These are phyloP conservation scores for Hydrocynus forskahlii DNA, from an alignment of 2,797 vertebrate genomes.

Conservation along the genomic window DNA sequence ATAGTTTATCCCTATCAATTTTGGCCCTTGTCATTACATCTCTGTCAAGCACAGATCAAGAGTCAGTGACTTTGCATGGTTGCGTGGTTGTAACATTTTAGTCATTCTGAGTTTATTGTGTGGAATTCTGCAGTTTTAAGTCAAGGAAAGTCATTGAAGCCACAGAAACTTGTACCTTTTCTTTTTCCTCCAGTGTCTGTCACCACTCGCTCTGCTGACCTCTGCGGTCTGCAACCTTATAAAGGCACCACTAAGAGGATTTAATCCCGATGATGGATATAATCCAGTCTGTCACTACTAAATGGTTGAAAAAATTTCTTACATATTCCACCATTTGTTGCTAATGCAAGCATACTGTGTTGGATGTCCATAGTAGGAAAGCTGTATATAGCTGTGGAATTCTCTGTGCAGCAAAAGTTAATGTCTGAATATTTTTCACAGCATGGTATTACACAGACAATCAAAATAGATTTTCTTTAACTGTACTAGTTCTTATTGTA, in stretches of 20 bases:
- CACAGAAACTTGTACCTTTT: neutral
- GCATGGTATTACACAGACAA: neutral
- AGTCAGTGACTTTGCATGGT: neutral
- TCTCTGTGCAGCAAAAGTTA: neutral
- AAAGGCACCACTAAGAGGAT: slow-evolving; percentile 32
- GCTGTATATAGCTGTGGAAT: slow-evolving; percentile 10
- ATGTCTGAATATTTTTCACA: neutral
- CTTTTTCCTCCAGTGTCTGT: neutral
- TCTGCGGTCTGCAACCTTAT: neutral
- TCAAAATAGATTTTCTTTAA: too few relatives aligned
- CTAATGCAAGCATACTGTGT: neutral
- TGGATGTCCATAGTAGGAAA: slow-evolving; percentile 12
- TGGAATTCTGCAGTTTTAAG: neutral
- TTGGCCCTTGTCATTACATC: neutral
- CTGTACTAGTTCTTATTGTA: too few relatives aligned
- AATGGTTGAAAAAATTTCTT: slow-evolving; percentile 16
- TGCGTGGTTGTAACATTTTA: neutral
- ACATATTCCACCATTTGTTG: neutral
- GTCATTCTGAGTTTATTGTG: neutral
- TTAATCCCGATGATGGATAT: slow-evolving; percentile 8
- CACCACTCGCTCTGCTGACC: slow-evolving; percentile 8
- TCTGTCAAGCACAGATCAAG: neutral
- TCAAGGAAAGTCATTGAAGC: neutral
- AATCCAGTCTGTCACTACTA: slow-evolving; percentile 23
- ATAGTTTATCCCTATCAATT: neutral